phyloP scores from a whole-genome alignment of 2,888 invertebrate species.

The Eristalinus aeneus region DNA sequence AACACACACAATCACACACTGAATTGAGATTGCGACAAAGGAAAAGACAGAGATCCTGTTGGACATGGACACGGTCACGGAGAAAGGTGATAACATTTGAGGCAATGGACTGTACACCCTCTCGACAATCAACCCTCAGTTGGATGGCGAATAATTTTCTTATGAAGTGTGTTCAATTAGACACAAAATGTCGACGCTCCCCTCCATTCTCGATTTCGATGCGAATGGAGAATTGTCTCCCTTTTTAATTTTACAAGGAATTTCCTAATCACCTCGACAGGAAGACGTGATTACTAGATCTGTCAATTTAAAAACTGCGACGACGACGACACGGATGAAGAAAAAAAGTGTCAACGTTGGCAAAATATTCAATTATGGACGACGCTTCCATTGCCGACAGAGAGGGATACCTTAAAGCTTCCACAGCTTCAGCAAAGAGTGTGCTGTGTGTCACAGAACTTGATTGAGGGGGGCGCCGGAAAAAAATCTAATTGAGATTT shows the following conservation, averaged over 20 bases:
- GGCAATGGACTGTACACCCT: slow-evolving; percentile 23
- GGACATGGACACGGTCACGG: slow-evolving; percentile 20
- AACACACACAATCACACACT: not conserved
- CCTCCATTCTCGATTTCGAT: not conserved
- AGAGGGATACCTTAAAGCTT: not conserved
- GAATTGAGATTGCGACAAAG: slow-evolving; percentile 1
- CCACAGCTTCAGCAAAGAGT: not conserved
- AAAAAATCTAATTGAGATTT: not conserved
- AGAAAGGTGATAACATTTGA: slow-evolving; percentile 48
- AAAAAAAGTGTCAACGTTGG: slow-evolving; percentile 25
- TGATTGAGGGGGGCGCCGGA: not conserved
- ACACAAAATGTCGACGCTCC: not conserved
- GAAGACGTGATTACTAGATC: slow-evolving; percentile 43
- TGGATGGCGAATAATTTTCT: slow-evolving; percentile 46
- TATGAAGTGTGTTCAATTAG: slow-evolving; percentile 56
- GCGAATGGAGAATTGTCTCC: not conserved
- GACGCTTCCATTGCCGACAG: not conserved
- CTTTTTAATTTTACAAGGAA: slow-evolving; percentile 33
- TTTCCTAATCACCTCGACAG: slow-evolving; percentile 47
- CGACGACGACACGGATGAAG: not conserved
- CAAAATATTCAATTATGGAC: slow-evolving; percentile 45
- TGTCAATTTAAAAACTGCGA: slow-evolving; percentile 31
- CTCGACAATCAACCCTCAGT: not conserved
- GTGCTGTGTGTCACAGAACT: not conserved
- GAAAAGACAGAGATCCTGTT: not conserved